Percentiles rank a stretch among this genome's conserved stretches.
phyloP scores from a whole-genome alignment of 2,888 invertebrate species.

The Scaptomyza reducta region DNA sequence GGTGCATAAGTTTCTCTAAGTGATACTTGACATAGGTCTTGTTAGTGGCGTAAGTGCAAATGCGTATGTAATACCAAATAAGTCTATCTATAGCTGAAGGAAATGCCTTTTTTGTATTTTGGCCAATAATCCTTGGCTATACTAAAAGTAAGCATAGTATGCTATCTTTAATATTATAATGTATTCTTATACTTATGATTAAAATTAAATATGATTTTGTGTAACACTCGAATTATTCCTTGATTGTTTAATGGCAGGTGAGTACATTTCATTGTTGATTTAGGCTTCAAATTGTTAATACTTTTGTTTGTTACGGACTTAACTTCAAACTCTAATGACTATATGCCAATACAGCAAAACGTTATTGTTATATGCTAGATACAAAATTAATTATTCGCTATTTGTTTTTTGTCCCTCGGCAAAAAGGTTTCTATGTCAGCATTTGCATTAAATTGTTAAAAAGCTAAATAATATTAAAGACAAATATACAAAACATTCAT shows the following conservation, averaged over 20 bases:
- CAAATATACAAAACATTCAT: slow-evolving; percentile 51
- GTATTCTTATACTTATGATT: slow-evolving; percentile 22
- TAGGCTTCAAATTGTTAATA: neutral
- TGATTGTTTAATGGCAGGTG: neutral
- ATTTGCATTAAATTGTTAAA: slow-evolving; percentile 5
- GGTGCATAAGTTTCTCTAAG: slow-evolving; percentile 54
- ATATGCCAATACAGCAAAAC: neutral
- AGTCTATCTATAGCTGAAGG: slow-evolving; percentile 15
- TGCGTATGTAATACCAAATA: slow-evolving; percentile 53
- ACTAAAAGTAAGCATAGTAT: slow-evolving; percentile 13
- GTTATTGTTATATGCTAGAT: too few relatives aligned
- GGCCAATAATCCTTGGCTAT: slow-evolving; percentile 19
- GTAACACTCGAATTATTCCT: slow-evolving; percentile 9
- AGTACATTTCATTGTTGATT: neutral
- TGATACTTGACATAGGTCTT: slow-evolving; percentile 72
- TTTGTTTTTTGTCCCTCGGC: too few relatives aligned
- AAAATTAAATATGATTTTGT: slow-evolving; percentile 48
- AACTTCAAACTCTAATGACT: neutral
- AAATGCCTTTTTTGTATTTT: slow-evolving; percentile 31
- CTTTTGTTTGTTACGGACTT: too few relatives aligned
- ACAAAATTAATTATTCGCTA: too few relatives aligned
- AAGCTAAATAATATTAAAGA: neutral
- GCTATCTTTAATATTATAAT: slow-evolving; percentile 38
- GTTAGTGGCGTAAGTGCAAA: slow-evolving; percentile 56
- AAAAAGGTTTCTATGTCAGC: slow-evolving; percentile 4